These are phyloP conservation scores for Entosphenus tridentatus DNA, from an alignment of 2,113 vertebrate genomes.

Conservation along the genomic window DNA sequence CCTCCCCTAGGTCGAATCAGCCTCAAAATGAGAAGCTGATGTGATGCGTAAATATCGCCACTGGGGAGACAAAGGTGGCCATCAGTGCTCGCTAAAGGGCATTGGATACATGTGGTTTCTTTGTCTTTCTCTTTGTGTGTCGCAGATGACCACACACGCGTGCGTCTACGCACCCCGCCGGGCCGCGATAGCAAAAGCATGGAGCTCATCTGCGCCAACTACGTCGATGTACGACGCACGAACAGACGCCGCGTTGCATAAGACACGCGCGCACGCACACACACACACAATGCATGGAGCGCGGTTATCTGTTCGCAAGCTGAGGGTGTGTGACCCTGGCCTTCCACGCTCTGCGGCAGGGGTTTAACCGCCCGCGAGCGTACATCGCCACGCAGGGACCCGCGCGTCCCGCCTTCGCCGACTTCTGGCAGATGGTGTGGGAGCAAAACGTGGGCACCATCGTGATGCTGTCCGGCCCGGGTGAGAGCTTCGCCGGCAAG, in stretches of 20 bases:
- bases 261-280: no score
- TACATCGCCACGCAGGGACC: conserved; percentile 1
- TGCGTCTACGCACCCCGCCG: conserved; percentile 3
- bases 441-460: neutral
- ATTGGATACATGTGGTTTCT: neutral
- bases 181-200: neutral
- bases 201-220: conserved; percentile 1
- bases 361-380: neutral
- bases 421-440: conserved; percentile 4
- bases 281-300: no score
- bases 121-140: neutral
- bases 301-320: no score
- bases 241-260: no score
- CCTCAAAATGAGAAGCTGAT: no score
- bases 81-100: no score
- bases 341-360: neutral
- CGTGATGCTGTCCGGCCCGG: neutral
- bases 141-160: conserved; percentile 5
- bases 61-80: no score
- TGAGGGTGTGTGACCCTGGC: no score
- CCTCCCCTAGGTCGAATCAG: no score
- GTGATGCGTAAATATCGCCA: no score
- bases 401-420: neutral
- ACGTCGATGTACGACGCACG: conserved; percentile 1
- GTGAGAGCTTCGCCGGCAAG: no score